Evolutionary conservation across 2,113 vertebrate species (phyloP).

Genomic region (Aptenodytes patagonicus): DNA sequence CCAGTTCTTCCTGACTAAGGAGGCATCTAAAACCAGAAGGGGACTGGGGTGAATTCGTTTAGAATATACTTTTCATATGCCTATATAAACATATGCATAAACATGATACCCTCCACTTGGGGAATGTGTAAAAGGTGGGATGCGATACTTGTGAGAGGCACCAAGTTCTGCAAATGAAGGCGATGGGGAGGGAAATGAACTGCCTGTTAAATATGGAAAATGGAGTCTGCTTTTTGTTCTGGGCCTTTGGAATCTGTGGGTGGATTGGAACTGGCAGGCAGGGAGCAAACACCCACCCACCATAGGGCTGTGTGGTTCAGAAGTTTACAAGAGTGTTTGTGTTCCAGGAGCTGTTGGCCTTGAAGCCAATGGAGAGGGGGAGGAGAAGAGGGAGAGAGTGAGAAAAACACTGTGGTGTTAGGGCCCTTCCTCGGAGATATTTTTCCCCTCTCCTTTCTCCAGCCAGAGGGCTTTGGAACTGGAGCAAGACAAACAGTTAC

Average conservation of each 20-base stretch:
- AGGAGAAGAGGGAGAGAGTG: conserved; percentile 47
- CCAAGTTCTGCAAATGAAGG: not conserved
- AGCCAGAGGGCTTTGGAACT: conserved; percentile 18
- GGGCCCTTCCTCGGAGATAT: conserved; percentile 60
- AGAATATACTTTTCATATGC: not conserved
- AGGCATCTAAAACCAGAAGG: not conserved
- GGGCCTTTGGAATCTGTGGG: conserved; percentile 70
- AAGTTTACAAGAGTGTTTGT: conserved; percentile 72
- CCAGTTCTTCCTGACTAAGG: not conserved
- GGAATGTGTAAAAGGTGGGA: not conserved
- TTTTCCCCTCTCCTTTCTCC: conserved; percentile 20
- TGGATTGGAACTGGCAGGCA: conserved; percentile 68
- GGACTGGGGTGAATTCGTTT: not conserved
- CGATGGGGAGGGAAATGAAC: not conserved
- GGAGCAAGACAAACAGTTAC: conserved; percentile 3
- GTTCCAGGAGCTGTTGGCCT: conserved; percentile 66
- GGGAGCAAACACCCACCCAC: conserved; percentile 71
- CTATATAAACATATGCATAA: not conserved
- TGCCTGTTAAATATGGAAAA: conserved; percentile 57
- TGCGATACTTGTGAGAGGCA: not conserved
- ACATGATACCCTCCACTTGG: not conserved
- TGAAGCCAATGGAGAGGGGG: conserved; percentile 57
- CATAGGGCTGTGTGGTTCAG: conserved; percentile 69
- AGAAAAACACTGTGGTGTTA: conserved; percentile 59
- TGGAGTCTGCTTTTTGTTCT: conserved; percentile 64